Base-by-base conservation (phyloP, 2,113 vertebrate species). In the Pantherophis guttatus region DNA sequence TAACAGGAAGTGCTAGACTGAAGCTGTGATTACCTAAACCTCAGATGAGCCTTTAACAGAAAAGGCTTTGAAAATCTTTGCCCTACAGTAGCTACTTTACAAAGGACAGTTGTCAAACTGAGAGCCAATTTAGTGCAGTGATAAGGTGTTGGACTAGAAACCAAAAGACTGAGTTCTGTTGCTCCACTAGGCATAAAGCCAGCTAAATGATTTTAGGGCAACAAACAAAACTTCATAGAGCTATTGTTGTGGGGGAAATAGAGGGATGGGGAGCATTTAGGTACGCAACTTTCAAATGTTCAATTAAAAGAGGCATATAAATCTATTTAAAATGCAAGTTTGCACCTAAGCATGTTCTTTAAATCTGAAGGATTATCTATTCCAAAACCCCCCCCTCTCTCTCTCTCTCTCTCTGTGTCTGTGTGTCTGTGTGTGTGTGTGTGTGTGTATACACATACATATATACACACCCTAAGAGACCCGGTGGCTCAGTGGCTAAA, bases 1-100 rank as follows among this genome's bases (percentile, higher is more conserved):
- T 93, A 91, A 88, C 88, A 94, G 93, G 1, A 58, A 81, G 33
- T 44, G 33, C 75, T 81, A 81, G 33, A 21, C 39, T 81, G 75
- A 81, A 81, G 75, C 75, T 81, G 33, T 81, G 17, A 9, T 39
- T 81, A 44, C 75, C 33, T 21, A 44, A 81, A 21, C 15, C 33
- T 39, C 33, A 44, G 75, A 39, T 39, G 33, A 44, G 33, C 75
- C 33, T 81, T 81, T 39, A 39, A 39, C 75, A 81, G 75, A 44
- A 81, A 39, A 81, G 17, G 33, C 48, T 50, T 50, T 50, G 48
- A 50, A 50, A 50, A 81, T 21, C 17, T 75, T 33, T 75, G 70
- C 6, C n/a, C n/a, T 8, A 39, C n/a, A 33, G 29, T 21, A 44
- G 75, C 7, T 81, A 39, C 17, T 81, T 81, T 81, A 81, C 75